Base-by-base conservation (phyloP, 2,113 vertebrate genomes). In the Lepus europaeus region DNA sequence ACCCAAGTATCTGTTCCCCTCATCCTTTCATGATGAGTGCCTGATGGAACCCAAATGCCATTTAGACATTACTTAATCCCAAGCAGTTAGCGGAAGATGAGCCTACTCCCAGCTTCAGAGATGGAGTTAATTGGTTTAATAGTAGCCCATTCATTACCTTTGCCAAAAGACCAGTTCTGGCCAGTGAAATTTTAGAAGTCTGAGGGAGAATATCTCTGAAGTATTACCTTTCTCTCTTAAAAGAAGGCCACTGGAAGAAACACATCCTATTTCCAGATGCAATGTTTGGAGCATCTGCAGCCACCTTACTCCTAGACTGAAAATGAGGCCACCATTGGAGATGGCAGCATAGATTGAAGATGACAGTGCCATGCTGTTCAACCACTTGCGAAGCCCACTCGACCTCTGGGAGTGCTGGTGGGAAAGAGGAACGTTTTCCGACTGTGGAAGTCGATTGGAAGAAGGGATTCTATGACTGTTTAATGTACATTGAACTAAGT, bases 181-280 rank as follows among this genome's bases (percentile, higher is more conserved):
- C 27, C 69, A 94, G 5, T 72, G 70, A 87, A 27, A 53, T 29
- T 27, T 83, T 82, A 83, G 20, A 80, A 87, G 13, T 25, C 25
- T 78, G 64, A 87, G n/a, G 31, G 92, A n/a, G 49, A 80, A 53
- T 17, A 83, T 80, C 59, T 63, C 68, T 87, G 56, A 76, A 82
- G 91, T 78, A 20, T 39, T 63, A 77, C 20, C 27, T 59, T 77
- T 89, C 12, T 77, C 29, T 89, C n/a, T 86, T 36, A 76, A 80
- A 83, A 87, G 59, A 89, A 92, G 23, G 7, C 45, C 36, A 87
- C 20, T 68, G 45, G 68, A 33, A 53, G 68, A 91, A 93, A 61
- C 25, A 84, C 53, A 63, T 36, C 14, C 31, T 80, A 74, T 79
- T 39, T 76, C 72, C 56, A 84, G 59, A 80, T 33, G 56, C 72